Base-by-base conservation (phyloP, 1,140 invertebrate genomes). In the Drosophila leontia region DNA sequence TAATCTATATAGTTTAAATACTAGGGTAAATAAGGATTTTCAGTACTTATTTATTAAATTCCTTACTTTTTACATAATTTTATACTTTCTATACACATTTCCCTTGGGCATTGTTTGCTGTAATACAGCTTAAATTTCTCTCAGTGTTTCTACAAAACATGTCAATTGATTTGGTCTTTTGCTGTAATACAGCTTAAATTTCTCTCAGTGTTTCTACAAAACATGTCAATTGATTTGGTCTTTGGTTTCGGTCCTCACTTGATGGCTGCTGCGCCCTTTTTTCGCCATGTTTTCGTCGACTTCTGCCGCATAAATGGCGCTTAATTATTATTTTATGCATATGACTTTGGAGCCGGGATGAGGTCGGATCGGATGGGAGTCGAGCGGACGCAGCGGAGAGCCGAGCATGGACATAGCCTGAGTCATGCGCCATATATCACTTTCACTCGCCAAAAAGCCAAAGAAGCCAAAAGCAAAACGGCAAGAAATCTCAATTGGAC, bases 271-370 rank as follows among this genome's bases (percentile, higher is more conserved):
- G 80, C 78, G 84, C 80, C 83, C 83, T 88, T 84, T 86, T 55
- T 87, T 51, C 17, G 71, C 64, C 72, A 78, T 61, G 45, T 82
- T 69, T 79, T 82, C 76, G 61, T 80, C 65, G 71, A 58, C 77
- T 84, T 75, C 53, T 55, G 68, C 45, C 48, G 72, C 80, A 88
- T 88, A 86, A 86, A 86, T 80, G 72, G 67, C 64, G 84, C 76
- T 87, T 87, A 87, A 87, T 87, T 87, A 78, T 83, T 88, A 71
- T 88, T 88, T 87, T 87, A 87, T 87, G 84, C 84, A 87, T 78
- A 87, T 88, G 83, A 87, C 85, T 72, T 50, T 55, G 34, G 35
- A 35, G 50, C 35, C 51, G 65, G 68, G 50, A 48, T 57, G 80
- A 62, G 65, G 71, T 76, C 72, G 80, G 53, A 45, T 47, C 45